Evolutionary conservation across 2,113 vertebrate species (phyloP).

Genomic region (Lucifuga dentata): DNA sequence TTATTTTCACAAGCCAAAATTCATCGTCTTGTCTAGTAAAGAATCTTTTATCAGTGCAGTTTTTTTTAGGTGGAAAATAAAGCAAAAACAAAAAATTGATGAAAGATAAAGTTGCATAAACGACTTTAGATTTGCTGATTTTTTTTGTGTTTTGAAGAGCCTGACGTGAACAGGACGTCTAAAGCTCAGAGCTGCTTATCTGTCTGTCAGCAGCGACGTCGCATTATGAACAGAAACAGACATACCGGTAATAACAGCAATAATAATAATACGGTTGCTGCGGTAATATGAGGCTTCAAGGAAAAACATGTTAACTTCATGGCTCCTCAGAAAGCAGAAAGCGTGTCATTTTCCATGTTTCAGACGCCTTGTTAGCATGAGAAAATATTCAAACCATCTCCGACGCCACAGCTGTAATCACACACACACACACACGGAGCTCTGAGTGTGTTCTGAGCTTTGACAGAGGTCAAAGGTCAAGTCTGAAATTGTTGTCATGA

Average conservation of each 20-base stretch:
- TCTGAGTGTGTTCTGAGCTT: too few species aligned
- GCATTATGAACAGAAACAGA: conserved; percentile 13
- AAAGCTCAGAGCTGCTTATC: background rate
- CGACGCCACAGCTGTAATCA: conserved; percentile 16
- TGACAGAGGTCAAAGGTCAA: too few species aligned
- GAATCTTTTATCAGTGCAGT: too few species aligned
- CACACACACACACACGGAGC: background rate
- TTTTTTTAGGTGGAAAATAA: too few species aligned
- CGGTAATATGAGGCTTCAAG: conserved; percentile 10
- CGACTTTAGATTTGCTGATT: too few species aligned
- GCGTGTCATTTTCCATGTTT: conserved; percentile 19
- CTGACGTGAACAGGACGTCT: too few species aligned
- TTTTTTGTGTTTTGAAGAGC: too few species aligned
- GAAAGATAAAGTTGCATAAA: too few species aligned
- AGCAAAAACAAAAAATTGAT: too few species aligned
- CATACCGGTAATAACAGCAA: conserved; percentile 12
- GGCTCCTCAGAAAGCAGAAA: background rate
- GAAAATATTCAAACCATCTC: conserved; percentile 40
- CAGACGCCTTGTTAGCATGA: background rate
- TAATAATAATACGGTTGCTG: accelerated
- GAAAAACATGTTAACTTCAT: background rate
- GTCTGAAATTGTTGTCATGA: too few species aligned
- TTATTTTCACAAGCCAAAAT: too few species aligned
- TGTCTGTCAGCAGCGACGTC: conserved; percentile 7
- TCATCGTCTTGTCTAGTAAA: too few species aligned